Percentiles rank a stretch among this genome's conserved stretches.
These are phyloP conservation scores for Pterostichus niger DNA, from an alignment of 2,888 invertebrate species.

Conservation along the genomic window DNA sequence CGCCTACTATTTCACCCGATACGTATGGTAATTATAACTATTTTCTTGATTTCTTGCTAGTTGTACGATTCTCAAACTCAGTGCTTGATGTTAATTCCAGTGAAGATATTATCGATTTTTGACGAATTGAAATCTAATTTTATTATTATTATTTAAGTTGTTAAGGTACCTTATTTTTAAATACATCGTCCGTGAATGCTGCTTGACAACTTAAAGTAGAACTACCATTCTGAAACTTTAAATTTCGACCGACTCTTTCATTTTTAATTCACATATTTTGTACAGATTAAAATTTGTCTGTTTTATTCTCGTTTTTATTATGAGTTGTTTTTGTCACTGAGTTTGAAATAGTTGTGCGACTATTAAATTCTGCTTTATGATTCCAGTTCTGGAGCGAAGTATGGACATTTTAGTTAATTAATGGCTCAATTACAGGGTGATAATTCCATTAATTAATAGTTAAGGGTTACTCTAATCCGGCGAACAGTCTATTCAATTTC, in stretches of 20 bases:
- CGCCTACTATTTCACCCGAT: neutral
- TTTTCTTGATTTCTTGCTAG: neutral
- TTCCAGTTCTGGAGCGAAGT: slow-evolving; percentile 26
- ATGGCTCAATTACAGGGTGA: neutral
- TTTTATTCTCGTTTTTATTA: neutral
- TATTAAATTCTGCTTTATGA: slow-evolving; percentile 25
- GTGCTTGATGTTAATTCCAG: neutral
- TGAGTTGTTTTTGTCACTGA: slow-evolving; percentile 20
- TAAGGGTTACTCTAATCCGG: too few relatives aligned
- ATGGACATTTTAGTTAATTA: slow-evolving; percentile 14
- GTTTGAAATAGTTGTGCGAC: slow-evolving; percentile 33
- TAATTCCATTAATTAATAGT: slow-evolving; percentile 13
- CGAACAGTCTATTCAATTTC: neutral
- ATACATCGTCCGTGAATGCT: slow-evolving; percentile 7
- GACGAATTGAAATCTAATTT: neutral
- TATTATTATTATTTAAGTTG: neutral
- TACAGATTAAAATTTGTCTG: neutral
- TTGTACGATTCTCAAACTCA: neutral
- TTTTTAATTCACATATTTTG: too few relatives aligned
- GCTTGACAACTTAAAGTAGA: slow-evolving; percentile 34
- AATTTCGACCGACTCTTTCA: neutral
- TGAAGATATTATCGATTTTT: slow-evolving; percentile 40
- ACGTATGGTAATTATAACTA: slow-evolving; percentile 27
- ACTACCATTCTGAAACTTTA: slow-evolving; percentile 7
- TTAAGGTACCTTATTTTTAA: slow-evolving; percentile 2